These are phyloP conservation scores for Enoplosus armatus DNA, from an alignment of 2,797 vertebrate species.

Conservation along the genomic window DNA sequence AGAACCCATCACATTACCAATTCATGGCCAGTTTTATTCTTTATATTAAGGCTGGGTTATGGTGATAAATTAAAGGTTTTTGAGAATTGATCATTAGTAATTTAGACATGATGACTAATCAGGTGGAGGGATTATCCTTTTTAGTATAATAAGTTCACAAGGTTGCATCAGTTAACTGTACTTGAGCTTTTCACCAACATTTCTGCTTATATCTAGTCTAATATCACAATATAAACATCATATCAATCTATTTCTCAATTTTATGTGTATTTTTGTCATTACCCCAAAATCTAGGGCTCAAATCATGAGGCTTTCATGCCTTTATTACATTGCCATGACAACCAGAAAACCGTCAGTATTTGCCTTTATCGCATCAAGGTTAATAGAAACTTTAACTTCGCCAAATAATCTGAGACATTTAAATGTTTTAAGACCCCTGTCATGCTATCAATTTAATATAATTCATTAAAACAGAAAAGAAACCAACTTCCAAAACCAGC, in stretches of 20 bases:
- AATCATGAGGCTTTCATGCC: not conserved
- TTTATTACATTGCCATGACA: not conserved
- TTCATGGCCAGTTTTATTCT: not conserved
- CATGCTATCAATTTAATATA: too few relatives aligned
- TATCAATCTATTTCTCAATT: not conserved
- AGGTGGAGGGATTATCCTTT: not conserved
- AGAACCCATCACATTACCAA: not conserved
- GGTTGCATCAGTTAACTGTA: not conserved
- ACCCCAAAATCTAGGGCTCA: not conserved
- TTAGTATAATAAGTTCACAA: not conserved
- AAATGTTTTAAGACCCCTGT: not conserved
- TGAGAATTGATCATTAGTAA: not conserved
- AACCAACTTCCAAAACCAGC: not conserved
- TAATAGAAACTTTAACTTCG: constrained; percentile 24
- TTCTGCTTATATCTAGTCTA: not conserved
- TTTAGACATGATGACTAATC: not conserved
- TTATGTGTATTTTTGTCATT: not conserved
- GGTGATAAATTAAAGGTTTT: not conserved
- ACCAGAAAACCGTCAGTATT: constrained; percentile 1
- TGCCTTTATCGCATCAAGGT: not conserved
- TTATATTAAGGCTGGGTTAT: not conserved
- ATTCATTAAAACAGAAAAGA: not conserved
- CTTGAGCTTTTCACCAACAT: too few relatives aligned
- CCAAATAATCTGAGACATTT: not conserved
- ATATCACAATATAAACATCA: not conserved